phyloP scores from a whole-genome alignment of 2,797 vertebrate genomes.

The Amazona ochrocephala region DNA sequence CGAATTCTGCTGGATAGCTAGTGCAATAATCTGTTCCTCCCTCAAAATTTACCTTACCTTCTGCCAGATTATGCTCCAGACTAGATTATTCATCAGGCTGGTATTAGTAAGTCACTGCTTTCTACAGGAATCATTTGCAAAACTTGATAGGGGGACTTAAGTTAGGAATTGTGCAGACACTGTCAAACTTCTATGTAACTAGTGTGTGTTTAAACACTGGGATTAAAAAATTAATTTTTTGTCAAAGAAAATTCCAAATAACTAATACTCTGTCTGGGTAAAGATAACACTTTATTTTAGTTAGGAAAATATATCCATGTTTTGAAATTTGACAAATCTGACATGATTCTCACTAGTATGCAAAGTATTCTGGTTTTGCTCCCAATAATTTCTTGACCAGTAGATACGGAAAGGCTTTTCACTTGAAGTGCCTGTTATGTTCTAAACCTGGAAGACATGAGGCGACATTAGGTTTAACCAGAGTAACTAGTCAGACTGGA shows the following conservation, averaged over 20 bases:
- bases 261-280: neutral
- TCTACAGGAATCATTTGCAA: neutral
- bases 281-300: neutral
- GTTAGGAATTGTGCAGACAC: neutral
- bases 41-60: neutral
- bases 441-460: neutral
- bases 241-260: neutral
- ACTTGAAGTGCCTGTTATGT: neutral
- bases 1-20: neutral
- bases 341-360: neutral
- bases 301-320: neutral
- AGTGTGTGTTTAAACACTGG: neutral
- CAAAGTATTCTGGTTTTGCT: neutral
- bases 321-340: neutral
- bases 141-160: neutral
- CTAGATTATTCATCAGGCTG: neutral
- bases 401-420: neutral
- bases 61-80: neutral
- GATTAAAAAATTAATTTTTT: neutral
- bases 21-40: neutral
- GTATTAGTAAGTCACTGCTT: neutral
- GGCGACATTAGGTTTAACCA: neutral
- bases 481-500: neutral
- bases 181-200: neutral
- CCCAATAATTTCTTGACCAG: neutral